Base-by-base conservation (phyloP, 2,888 invertebrate genomes). In the Melitaea athalia region DNA sequence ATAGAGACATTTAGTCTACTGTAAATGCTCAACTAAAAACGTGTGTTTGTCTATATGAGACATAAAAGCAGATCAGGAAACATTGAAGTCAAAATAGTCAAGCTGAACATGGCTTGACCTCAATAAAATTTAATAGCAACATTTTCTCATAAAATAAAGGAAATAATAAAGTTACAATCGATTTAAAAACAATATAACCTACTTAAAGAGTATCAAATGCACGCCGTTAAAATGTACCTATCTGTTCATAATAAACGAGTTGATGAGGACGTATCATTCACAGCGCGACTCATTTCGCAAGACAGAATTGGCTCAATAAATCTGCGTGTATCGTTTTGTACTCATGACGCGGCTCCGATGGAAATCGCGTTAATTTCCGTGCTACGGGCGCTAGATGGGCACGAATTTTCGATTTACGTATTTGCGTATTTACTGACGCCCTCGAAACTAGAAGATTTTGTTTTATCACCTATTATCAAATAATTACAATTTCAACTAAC, bases 331-430 rank as follows among this genome's bases (percentile, higher is more conserved):
- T 64, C 68, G 64, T 65, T 53, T 63, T 64, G 61, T 69, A 57
- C 68, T 64, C 68, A 68, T 68, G 68, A 68, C 64, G 61, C 55
- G 52, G 59, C 53, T 31, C 59, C 61, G 64, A 68, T 68, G 64
- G 64, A 64, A 68, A 68, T 68, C 53, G 64, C 49, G 68, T 64
- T 68, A 68, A 68, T 68, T 68, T 64, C 68, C 64, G 68, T 42
- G 61, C 45, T 64, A 61, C 60, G 42, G n/a, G 64, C 55, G 65
- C 31, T 57, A 49, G 64, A 42, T 64, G 49, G 60, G 53, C 68
- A 68, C 55, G 45, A 43, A 68, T 63, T 63, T 68, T 68, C 60
- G 33, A 61, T 53, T 45, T 53, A 49, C 33, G 52, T 42, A 17
- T 17, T 33, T 42, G n/a, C 33, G 52, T 42, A 17, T 17, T 33